phyloP scores from a whole-genome alignment of 1,140 invertebrate genomes.

The Neodiprion pinetum region DNA sequence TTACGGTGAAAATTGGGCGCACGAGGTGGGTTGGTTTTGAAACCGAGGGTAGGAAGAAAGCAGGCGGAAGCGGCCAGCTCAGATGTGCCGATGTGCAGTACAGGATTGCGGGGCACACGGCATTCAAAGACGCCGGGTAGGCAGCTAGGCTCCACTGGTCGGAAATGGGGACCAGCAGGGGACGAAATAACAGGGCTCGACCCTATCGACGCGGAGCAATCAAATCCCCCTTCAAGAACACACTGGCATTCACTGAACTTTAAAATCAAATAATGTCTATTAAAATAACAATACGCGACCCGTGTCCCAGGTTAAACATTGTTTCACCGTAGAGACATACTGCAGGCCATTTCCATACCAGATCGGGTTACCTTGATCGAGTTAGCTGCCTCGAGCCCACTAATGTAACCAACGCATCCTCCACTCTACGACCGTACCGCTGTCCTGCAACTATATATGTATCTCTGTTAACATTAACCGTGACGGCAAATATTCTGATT shows the following conservation, averaged over 20 bases:
- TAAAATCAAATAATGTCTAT: constrained; percentile 64
- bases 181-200: constrained; percentile 57
- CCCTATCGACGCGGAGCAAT: constrained; percentile 57
- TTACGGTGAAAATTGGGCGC: too few relatives aligned
- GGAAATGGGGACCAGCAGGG: constrained; percentile 43
- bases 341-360: constrained; percentile 53
- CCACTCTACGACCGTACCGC: constrained; percentile 14
- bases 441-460: too few relatives aligned
- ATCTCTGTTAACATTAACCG: background rate
- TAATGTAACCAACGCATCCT: constrained; percentile 3
- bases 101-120: background rate
- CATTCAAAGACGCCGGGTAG: background rate
- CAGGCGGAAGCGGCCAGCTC: background rate
- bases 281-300: constrained; percentile 63
- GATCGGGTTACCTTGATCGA: constrained; percentile 62
- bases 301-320: constrained; percentile 60
- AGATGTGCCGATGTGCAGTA: background rate
- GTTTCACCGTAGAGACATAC: constrained; percentile 43
- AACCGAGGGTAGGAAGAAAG: constrained; percentile 10
- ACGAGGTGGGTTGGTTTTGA: background rate
- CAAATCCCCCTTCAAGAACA: constrained; percentile 58
- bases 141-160: constrained; percentile 22
- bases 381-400: constrained; percentile 45
- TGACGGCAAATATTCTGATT: constrained; percentile 1
- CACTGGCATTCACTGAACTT: constrained; percentile 61